Evolutionary conservation across 2,888 invertebrate species (phyloP).

Genomic region (Coenonympha arcania): DNA sequence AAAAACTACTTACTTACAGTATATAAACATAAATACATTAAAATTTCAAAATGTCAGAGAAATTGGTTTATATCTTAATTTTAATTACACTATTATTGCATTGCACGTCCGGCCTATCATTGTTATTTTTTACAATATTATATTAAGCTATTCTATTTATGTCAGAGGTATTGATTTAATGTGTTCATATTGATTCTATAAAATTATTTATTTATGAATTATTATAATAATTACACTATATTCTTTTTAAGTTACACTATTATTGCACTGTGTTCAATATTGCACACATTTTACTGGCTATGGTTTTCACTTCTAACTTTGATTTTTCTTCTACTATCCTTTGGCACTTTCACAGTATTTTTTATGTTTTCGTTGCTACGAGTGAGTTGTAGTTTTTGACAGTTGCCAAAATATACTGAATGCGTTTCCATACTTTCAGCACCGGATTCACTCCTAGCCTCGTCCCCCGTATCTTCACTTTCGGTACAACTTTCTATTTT

Average conservation of each 20-base stretch:
- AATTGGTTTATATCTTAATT: slow-evolving; percentile 15
- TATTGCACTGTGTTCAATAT: slow-evolving; percentile 51
- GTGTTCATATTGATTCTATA: not conserved
- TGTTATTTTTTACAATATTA: slow-evolving; percentile 19
- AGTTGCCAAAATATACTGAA: slow-evolving; percentile 87
- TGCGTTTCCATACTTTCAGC: slow-evolving; percentile 91
- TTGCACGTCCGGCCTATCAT: slow-evolving; percentile 69
- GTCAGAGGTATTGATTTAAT: slow-evolving; percentile 14
- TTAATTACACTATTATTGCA: slow-evolving; percentile 60
- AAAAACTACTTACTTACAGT: no score
- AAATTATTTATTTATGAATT: no score
- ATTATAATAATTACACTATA: slow-evolving; percentile 5
- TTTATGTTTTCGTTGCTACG: slow-evolving; percentile 40
- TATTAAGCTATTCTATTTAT: slow-evolving; percentile 6
- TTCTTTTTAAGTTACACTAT: not conserved
- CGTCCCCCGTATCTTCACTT: slow-evolving; percentile 85
- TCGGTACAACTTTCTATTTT: slow-evolving; percentile 78
- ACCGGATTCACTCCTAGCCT: slow-evolving; percentile 89
- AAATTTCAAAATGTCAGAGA: not conserved
- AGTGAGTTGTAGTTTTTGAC: slow-evolving; percentile 70
- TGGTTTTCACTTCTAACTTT: slow-evolving; percentile 19
- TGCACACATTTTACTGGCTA: slow-evolving; percentile 34
- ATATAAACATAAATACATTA: slow-evolving; percentile 1
- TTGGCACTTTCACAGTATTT: slow-evolving; percentile 25
- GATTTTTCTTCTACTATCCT: slow-evolving; percentile 25